Percentiles rank a stretch among this genome's conserved stretches.
These are phyloP conservation scores for Peromyscus melanophrys DNA, from an alignment of 2,797 vertebrate genomes.

Conservation along the genomic window DNA sequence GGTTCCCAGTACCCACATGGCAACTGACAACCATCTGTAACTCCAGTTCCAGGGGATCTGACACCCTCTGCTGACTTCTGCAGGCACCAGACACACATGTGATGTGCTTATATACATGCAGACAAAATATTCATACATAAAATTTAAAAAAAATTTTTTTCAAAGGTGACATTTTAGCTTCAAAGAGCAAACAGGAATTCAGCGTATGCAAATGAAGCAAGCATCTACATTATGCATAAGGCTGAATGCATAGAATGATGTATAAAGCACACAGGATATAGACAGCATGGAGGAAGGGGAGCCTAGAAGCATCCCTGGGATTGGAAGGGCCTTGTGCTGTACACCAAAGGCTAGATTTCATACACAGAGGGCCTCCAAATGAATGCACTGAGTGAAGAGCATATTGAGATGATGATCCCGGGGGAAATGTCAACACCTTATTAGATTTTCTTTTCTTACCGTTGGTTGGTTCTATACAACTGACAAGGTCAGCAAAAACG, in stretches of 20 bases:
- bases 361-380: neutral
- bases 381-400: neutral
- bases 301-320: neutral
- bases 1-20: neutral
- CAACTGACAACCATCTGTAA: neutral
- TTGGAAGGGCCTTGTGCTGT: neutral
- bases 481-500: conserved; percentile 24
- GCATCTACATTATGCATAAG: neutral
- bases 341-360: neutral
- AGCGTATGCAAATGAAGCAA: neutral
- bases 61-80: neutral
- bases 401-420: neutral
- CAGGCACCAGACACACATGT: neutral
- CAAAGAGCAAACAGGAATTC: neutral
- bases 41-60: neutral
- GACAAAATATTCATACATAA: neutral
- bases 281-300: neutral
- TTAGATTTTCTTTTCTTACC: neutral
- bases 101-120: neutral
- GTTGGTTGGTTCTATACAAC: conserved; percentile 1
- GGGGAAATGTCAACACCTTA: neutral
- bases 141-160: neutral
- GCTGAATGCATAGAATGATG: neutral
- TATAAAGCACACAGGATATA: neutral
- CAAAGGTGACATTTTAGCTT: neutral